Evolutionary conservation across 2,113 vertebrate species (phyloP).

Genomic region (Raja brachyura): DNA sequence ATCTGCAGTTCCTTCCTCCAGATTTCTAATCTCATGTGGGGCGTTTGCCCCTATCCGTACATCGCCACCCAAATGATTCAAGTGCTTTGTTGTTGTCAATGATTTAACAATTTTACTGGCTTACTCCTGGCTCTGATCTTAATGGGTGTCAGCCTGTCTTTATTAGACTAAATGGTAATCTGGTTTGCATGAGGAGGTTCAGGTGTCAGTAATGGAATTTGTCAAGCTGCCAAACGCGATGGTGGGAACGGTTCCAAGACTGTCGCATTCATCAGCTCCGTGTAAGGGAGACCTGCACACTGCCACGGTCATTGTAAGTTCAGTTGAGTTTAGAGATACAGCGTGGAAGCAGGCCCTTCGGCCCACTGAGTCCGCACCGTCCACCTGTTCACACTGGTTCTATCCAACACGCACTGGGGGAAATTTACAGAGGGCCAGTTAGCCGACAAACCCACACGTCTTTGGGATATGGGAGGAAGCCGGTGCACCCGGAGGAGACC

Average conservation of each 20-base stretch:
- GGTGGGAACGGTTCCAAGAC: not conserved
- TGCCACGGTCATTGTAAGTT: not conserved
- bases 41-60: not conserved
- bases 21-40: too few relatives aligned
- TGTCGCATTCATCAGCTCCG: not conserved
- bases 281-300: not conserved
- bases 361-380: too few relatives aligned
- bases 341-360: too few relatives aligned
- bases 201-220: not conserved
- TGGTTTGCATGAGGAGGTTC: not conserved
- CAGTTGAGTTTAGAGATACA: too few relatives aligned
- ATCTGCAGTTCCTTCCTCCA: too few relatives aligned
- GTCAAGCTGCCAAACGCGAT: not conserved
- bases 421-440: too few relatives aligned
- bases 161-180: slow-evolving; percentile 10
- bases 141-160: not conserved
- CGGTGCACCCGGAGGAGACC: too few relatives aligned
- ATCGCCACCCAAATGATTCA: not conserved
- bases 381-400: too few relatives aligned
- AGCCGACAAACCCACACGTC: too few relatives aligned
- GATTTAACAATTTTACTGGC: not conserved
- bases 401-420: too few relatives aligned
- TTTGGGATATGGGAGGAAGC: too few relatives aligned
- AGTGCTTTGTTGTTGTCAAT: not conserved
- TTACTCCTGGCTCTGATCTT: not conserved